Base-by-base conservation (phyloP, 2,113 vertebrate genomes). In the Hippocampus guttulatus region DNA sequence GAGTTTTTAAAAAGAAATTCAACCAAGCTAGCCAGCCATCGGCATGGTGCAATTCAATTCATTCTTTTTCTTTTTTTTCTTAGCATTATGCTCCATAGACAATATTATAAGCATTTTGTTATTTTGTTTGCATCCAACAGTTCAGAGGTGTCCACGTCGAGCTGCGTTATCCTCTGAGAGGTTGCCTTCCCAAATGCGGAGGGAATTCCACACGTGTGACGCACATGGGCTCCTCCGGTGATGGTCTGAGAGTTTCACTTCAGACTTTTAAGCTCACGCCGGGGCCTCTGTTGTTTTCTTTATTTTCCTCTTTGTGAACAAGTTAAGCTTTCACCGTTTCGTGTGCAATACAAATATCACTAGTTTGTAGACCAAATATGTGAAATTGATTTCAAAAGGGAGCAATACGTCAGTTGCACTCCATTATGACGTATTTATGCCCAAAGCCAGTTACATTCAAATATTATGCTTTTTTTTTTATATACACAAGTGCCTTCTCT, bases 91-190 rank as follows among this genome's bases (percentile, higher is more conserved):
- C 3, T 20, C 27, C 12, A 11, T 12, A 15, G 3, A 58, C n/a
- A 23, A 25, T 11, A 5, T 33, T 18, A 15, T 21, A 21, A 64
- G 38, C 33, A 14, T 25, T 16, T 45, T 14, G 1, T 21, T 15
- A 23, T 10, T 2, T 2, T 60, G 23, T 73, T 18, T 76, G 38
- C 72, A n/a, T 73, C 52, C 67, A 64, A 68, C 78, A 66, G 79
- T 45, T 74, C 23, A 23, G 91, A 88, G 23, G 64, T 67, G 0
- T 77, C 86, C 7, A 45, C 82, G 0, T 87, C 83, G 54, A 85
- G 82, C 84, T 92, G 91, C 60, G 73, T 86, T 63, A 90, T 93
- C 76, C 87, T 93, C 67, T 92, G 74, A 91, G 8, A 27, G 64
- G 33, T 5, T 21, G 33, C 30, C 18, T 69, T 57, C 20, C 11